Conservation (phyloP, 1,140 invertebrate genomes). For the Whitmania pigra region DNA sequence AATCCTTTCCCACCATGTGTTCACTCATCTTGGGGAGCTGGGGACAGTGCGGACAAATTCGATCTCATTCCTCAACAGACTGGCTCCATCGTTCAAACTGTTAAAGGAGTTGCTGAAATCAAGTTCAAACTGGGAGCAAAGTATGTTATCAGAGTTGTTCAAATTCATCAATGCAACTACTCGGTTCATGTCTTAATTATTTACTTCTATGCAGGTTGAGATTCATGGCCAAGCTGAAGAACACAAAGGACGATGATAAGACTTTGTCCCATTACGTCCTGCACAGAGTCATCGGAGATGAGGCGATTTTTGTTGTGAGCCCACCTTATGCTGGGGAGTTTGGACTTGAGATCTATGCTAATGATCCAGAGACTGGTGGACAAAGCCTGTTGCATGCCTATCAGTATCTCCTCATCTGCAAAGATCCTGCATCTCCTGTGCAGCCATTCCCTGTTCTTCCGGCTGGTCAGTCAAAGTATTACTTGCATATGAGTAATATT, state of each 20-base stretch:
- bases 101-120: slow-evolving; percentile 24
- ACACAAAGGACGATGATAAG: slow-evolving; percentile 32
- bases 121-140: slow-evolving; percentile 14
- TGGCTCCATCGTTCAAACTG: slow-evolving; percentile 33
- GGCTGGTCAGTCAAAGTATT: slow-evolving; percentile 23
- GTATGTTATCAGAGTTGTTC: background rate
- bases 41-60: slow-evolving; percentile 28
- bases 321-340: slow-evolving; percentile 40
- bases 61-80: slow-evolving; percentile 36
- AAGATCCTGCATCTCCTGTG: slow-evolving; percentile 34
- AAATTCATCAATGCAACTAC: background rate
- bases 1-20: slow-evolving; percentile 41
- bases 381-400: slow-evolving; percentile 38
- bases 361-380: slow-evolving; percentile 39
- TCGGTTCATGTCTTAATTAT: background rate
- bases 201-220: slow-evolving; percentile 31
- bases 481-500: too few relatives aligned
- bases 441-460: slow-evolving; percentile 37
- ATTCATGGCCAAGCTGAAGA: slow-evolving; percentile 42
- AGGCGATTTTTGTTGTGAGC: slow-evolving; percentile 39
- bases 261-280: slow-evolving; percentile 39
- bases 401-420: slow-evolving; percentile 39
- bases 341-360: slow-evolving; percentile 42
- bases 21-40: slow-evolving; percentile 38
- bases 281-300: slow-evolving; percentile 36